Percentiles rank a stretch among this genome's conserved stretches.
Evolutionary conservation across 1,140 invertebrate species (phyloP).

Genomic region (Myzus persicae): DNA sequence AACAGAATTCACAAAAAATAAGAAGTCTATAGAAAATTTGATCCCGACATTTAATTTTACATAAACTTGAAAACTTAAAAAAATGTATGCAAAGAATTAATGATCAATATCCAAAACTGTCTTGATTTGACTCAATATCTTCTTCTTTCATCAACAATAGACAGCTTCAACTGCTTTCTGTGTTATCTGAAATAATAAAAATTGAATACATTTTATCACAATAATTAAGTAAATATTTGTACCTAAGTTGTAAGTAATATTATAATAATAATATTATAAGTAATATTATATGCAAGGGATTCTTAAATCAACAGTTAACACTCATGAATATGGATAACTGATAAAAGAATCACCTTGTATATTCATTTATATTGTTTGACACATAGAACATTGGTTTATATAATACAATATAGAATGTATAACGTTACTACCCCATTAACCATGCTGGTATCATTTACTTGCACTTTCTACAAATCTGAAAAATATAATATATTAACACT

Average conservation of each 20-base stretch:
- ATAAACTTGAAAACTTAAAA: not conserved
- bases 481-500: not conserved
- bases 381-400: not conserved
- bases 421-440: not conserved
- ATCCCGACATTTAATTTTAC: not conserved
- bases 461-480: not conserved
- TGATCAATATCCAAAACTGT: not conserved
- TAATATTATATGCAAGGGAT: not conserved
- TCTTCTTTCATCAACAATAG: not conserved
- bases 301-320: not conserved
- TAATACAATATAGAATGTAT: not conserved
- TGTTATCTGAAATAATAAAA: not conserved
- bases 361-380: not conserved
- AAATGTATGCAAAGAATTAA: not conserved
- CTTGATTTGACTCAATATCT: not conserved
- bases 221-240: not conserved
- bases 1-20: not conserved
- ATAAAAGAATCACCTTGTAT: not conserved
- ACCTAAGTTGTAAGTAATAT: not conserved
- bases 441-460: not conserved
- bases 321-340: not conserved
- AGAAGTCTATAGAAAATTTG: not conserved
- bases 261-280: not conserved
- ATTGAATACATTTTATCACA: not conserved
- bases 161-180: not conserved